Percentiles rank a stretch among this genome's conserved stretches.
Conservation (phyloP, 2,113 vertebrate species). For the Scytalopus superciliaris region DNA sequence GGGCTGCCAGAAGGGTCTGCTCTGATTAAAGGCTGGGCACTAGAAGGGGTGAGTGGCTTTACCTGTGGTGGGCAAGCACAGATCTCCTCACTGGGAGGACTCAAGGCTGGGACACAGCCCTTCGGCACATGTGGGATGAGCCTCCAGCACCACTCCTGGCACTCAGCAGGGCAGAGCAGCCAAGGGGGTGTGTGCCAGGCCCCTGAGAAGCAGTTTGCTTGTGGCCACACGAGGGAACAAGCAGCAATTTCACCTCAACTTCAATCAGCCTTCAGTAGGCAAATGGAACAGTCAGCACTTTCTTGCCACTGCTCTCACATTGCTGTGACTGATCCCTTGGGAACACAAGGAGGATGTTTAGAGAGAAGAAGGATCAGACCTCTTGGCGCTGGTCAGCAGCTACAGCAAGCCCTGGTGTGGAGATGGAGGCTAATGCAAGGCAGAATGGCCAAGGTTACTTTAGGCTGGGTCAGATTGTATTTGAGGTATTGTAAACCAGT, state of each 20-base stretch:
- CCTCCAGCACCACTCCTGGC: fast-evolving
- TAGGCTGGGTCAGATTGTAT: neutral
- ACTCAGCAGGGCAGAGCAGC: no score
- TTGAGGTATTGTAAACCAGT: neutral
- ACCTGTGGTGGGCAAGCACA: neutral
- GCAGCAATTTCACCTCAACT: neutral
- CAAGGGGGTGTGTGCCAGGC: neutral
- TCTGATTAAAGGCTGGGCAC: neutral
- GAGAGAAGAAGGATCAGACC: neutral
- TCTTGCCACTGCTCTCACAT: neutral
- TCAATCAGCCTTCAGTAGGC: neutral
- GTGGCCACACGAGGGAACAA: neutral
- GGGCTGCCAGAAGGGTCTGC: neutral
- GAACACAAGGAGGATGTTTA: fast-evolving
- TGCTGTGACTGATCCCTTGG: neutral
- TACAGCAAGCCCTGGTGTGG: neutral
- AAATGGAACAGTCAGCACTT: neutral
- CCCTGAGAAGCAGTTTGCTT: fast-evolving
- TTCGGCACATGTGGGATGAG: fast-evolving
- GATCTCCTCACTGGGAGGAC: neutral
- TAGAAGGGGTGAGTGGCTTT: neutral
- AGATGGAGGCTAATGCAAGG: neutral
- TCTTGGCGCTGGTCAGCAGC: neutral
- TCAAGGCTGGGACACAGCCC: neutral
- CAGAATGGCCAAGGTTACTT: neutral